phyloP scores from a whole-genome alignment of 2,113 vertebrate genomes.

The Paratilapia polleni region DNA sequence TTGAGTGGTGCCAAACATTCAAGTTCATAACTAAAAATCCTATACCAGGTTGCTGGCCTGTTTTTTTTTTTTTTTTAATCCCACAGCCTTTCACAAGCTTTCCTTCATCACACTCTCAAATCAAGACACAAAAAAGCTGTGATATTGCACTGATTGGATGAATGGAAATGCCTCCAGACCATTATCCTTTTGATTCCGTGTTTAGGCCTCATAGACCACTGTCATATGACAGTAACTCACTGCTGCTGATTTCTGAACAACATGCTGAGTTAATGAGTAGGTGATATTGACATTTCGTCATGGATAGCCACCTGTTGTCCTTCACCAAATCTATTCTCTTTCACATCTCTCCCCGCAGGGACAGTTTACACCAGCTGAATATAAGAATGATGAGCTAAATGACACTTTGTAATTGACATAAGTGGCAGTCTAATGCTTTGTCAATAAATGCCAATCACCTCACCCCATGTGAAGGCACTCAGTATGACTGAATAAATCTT shows the following conservation, averaged over 20 bases:
- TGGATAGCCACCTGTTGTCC: conserved; percentile 2
- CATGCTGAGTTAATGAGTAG: conserved; percentile 6
- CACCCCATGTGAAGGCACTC: conserved; percentile 29
- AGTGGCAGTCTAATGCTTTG: conserved; percentile 55
- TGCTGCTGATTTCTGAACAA: conserved; percentile 19
- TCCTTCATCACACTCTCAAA: conserved; percentile 39
- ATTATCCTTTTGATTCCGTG: conserved; percentile 37
- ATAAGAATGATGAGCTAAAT: conserved; percentile 44
- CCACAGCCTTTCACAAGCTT: conserved; percentile 28
- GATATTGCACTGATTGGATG: conserved; percentile 46
- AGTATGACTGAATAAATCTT: conserved; percentile 48
- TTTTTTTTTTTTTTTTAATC: neutral
- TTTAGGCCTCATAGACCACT: conserved; percentile 13
- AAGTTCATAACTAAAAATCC: neutral
- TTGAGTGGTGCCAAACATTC: neutral
- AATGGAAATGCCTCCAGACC: conserved; percentile 12
- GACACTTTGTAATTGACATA: conserved; percentile 58
- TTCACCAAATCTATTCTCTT: conserved; percentile 25
- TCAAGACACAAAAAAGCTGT: conserved; percentile 20
- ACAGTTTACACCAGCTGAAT: conserved; percentile 40
- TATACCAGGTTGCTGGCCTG: neutral
- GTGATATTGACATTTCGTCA: conserved; percentile 38
- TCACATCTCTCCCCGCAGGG: conserved; percentile 30
- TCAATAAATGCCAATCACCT: conserved; percentile 69
- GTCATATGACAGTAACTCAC: conserved; percentile 28